These are phyloP conservation scores for Hycleus phaleratus DNA, from an alignment of 1,140 invertebrate genomes.

Conservation along the genomic window DNA sequence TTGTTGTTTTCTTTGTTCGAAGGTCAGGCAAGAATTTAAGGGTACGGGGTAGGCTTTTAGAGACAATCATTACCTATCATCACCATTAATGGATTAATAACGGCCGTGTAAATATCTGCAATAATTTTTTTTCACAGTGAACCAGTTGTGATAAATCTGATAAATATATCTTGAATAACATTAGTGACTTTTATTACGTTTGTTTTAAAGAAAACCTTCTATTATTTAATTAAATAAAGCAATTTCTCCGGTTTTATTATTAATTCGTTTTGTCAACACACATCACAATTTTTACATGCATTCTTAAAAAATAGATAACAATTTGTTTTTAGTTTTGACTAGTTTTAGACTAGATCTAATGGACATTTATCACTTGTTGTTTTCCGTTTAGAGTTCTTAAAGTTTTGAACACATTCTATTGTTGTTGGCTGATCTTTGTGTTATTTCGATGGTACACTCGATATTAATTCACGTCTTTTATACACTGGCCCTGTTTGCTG, in stretches of 20 bases:
- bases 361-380: conserved; percentile 19
- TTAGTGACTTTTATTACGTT: background rate
- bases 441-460: conserved; percentile 53
- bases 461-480: conserved; percentile 72
- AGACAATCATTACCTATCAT: too few relatives aligned
- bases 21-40: too few relatives aligned
- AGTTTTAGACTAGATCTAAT: conserved; percentile 20
- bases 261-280: conserved; percentile 22
- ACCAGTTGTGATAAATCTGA: background rate
- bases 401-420: conserved; percentile 20
- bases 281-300: conserved; percentile 16
- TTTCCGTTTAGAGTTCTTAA: background rate
- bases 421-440: conserved; percentile 1
- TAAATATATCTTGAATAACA: background rate
- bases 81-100: too few relatives aligned
- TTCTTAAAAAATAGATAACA: conserved; percentile 28
- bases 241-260: background rate
- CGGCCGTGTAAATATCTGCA: too few relatives aligned
- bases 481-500: conserved; percentile 49
- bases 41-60: too few relatives aligned
- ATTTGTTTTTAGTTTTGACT: conserved; percentile 15
- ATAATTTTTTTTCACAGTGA: too few relatives aligned
- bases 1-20: too few relatives aligned
- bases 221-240: too few relatives aligned
- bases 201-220: background rate